Evolutionary conservation across 2,797 vertebrate species (phyloP).

Genomic region (Poeciliopsis turneri): DNA sequence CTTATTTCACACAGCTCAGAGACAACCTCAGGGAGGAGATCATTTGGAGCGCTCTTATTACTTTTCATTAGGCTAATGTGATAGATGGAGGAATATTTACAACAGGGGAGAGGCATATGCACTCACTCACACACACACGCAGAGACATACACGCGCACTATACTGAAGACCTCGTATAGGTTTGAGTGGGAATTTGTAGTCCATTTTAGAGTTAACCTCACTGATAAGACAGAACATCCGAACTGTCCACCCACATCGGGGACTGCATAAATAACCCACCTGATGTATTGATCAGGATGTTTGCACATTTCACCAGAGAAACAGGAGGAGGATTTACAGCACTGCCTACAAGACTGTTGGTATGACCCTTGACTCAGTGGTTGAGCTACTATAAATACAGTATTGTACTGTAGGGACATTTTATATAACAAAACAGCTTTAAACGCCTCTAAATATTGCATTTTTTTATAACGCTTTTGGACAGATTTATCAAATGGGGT

Average conservation of each 20-base stretch:
- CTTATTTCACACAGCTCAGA: slow-evolving; percentile 71
- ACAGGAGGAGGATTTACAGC: slow-evolving; percentile 22
- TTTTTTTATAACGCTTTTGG: neutral
- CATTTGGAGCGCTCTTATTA: slow-evolving; percentile 74
- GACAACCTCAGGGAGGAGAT: slow-evolving; percentile 68
- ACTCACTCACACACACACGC: neutral
- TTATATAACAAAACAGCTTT: neutral
- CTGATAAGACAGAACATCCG: slow-evolving; percentile 16
- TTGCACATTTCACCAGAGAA: slow-evolving; percentile 5
- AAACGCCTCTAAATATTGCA: neutral
- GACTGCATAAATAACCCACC: slow-evolving; percentile 24
- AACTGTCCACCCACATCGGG: slow-evolving; percentile 20
- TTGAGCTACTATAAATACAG: neutral
- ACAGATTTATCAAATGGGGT: neutral
- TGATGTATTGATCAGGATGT: slow-evolving; percentile 27
- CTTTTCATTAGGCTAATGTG: slow-evolving; percentile 80
- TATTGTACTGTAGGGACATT: neutral
- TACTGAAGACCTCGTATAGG: neutral
- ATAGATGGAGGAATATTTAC: slow-evolving; percentile 63
- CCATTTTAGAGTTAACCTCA: slow-evolving; percentile 14
- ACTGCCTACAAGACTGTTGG: slow-evolving; percentile 32
- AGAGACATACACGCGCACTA: slow-evolving; percentile 11
- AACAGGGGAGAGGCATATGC: slow-evolving; percentile 24
- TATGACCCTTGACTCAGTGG: slow-evolving; percentile 31
- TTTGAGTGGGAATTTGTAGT: slow-evolving; percentile 5